These are phyloP conservation scores for Neuroscelio doddi DNA, from an alignment of 2,888 invertebrate genomes.

Conservation along the genomic window DNA sequence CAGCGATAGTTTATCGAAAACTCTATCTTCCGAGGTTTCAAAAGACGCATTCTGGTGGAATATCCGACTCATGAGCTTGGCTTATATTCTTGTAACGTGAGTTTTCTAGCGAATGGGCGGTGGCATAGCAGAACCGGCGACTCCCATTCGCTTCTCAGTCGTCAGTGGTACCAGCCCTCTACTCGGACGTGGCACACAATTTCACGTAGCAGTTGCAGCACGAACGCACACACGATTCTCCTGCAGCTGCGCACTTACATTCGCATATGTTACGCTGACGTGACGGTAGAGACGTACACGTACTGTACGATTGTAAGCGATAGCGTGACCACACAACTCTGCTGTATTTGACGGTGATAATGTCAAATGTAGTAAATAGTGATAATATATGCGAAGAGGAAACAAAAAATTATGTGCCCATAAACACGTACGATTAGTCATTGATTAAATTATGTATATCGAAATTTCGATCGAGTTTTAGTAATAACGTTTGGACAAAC, in stretches of 20 bases:
- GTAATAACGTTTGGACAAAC: too few species aligned
- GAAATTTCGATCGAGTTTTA: too few species aligned
- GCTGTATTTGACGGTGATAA: too few species aligned
- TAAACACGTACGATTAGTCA: too few species aligned
- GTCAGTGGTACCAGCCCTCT: slow-evolving; percentile 61
- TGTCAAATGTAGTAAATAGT: too few species aligned
- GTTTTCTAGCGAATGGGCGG: slow-evolving; percentile 63
- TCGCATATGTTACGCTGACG: slow-evolving; percentile 38
- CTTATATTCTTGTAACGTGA: slow-evolving; percentile 43
- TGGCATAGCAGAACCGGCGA: slow-evolving; percentile 62
- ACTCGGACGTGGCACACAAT: slow-evolving; percentile 44
- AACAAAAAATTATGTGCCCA: too few species aligned
- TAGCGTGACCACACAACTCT: too few species aligned
- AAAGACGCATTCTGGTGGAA: slow-evolving; percentile 44
- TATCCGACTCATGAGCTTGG: slow-evolving; percentile 35
- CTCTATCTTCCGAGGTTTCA: slow-evolving; percentile 41
- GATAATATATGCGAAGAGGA: too few species aligned
- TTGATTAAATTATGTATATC: too few species aligned
- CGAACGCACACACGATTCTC: slow-evolving; percentile 37
- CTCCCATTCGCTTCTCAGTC: slow-evolving; percentile 66
- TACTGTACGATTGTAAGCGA: slow-evolving; percentile 18
- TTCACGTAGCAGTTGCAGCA: slow-evolving; percentile 37
- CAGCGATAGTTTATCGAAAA: slow-evolving; percentile 39
- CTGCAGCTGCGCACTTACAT: slow-evolving; percentile 46
- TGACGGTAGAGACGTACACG: slow-evolving; percentile 54